A percentile compares a stretch with the other conserved stretches of the same genome.
These are phyloP conservation scores for Ichneumon xanthorius DNA, from an alignment of 2,888 invertebrate genomes.

Conservation along the genomic window DNA sequence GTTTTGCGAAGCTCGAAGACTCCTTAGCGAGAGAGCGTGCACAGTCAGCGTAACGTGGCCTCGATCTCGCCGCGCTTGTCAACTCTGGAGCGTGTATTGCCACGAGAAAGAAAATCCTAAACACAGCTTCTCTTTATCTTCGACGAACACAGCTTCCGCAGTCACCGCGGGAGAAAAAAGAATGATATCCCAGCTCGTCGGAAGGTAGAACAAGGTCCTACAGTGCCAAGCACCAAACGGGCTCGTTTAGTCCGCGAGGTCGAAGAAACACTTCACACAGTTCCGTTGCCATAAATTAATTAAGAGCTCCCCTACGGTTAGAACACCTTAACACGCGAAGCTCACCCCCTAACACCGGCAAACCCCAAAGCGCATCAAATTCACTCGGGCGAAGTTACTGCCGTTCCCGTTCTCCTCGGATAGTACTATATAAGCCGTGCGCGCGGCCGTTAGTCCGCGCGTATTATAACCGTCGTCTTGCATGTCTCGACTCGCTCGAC, in stretches of 20 bases:
- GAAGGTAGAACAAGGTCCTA: not conserved
- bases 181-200: slow-evolving; percentile 7
- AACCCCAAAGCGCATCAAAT: slow-evolving; percentile 46
- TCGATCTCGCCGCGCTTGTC: not conserved
- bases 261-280: slow-evolving; percentile 56
- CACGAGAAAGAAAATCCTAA: not conserved
- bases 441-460: slow-evolving; percentile 11
- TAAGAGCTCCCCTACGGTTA: slow-evolving; percentile 24
- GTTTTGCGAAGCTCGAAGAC: not conserved
- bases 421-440: not conserved
- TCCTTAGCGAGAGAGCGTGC: not conserved
- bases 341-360: slow-evolving; percentile 17
- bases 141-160: not conserved
- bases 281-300: slow-evolving; percentile 52
- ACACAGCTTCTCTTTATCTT: not conserved
- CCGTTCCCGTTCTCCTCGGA: slow-evolving; percentile 1
- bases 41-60: not conserved
- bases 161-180: not conserved
- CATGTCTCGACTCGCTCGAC: not conserved
- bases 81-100: not conserved
- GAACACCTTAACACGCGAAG: slow-evolving; percentile 25
- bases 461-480: not conserved
- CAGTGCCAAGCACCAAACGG: not conserved
- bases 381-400: slow-evolving; percentile 56
- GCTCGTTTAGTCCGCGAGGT: slow-evolving; percentile 25